Evolutionary conservation across 2,113 vertebrate genomes (phyloP).

Genomic region (Cinclus cinclus): DNA sequence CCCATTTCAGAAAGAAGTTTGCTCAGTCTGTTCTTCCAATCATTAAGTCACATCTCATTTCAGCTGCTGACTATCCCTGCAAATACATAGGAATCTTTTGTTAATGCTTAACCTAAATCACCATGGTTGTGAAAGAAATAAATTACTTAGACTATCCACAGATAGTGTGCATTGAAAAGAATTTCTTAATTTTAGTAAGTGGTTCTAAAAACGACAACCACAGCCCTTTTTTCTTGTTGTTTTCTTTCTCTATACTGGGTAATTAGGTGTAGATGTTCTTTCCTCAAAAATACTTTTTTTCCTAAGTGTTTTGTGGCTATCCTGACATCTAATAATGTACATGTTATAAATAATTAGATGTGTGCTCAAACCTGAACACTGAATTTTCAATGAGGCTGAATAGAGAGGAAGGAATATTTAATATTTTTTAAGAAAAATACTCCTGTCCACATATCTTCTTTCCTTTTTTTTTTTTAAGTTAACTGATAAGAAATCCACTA

Average conservation of each 20-base stretch:
- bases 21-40: not conserved
- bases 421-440: not conserved
- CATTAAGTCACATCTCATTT: not conserved
- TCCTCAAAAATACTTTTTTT: not conserved
- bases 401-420: not conserved
- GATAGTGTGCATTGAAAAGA: not conserved
- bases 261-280: not conserved
- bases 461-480: not conserved
- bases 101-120: not conserved
- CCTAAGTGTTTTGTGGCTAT: not conserved
- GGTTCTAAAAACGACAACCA: not conserved
- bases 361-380: not conserved
- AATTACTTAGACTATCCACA: not conserved
- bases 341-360: not conserved
- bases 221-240: not conserved
- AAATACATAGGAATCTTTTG: not conserved
- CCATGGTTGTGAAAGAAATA: not conserved
- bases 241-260: not conserved
- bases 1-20: not conserved
- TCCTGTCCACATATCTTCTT: not conserved
- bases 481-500: not conserved
- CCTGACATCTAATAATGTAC: not conserved
- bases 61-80: not conserved
- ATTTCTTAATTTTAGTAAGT: not conserved
- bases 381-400: not conserved